Conservation (phyloP, 2,888 invertebrate genomes). For the Ryuthela nishihirai region DNA sequence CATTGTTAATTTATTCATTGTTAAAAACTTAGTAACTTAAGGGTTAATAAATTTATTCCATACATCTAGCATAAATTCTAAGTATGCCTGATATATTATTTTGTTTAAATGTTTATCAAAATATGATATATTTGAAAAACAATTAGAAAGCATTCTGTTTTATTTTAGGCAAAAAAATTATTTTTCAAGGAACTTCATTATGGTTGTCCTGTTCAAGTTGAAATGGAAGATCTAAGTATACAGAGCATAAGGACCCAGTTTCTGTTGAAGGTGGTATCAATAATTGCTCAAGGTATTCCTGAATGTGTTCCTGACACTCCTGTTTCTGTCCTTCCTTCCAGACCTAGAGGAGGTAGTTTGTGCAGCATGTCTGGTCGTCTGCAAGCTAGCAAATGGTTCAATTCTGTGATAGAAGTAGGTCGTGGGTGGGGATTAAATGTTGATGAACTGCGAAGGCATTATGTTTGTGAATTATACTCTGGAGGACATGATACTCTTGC, state of each 20-base stretch:
- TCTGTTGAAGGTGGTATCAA: constrained; percentile 20
- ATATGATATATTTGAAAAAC: too few relatives aligned
- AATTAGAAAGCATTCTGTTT: too few relatives aligned
- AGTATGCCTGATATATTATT: too few relatives aligned
- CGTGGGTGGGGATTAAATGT: constrained; percentile 71
- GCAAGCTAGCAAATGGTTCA: constrained; percentile 63
- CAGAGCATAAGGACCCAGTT: constrained; percentile 54
- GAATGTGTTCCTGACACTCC: constrained; percentile 21
- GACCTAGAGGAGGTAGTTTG: not conserved
- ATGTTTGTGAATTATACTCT: constrained; percentile 64
- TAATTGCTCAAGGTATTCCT: constrained; percentile 41
- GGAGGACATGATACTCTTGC: constrained; percentile 60
- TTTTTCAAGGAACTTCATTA: constrained; percentile 52
- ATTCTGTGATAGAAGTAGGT: constrained; percentile 65
- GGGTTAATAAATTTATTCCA: too few relatives aligned
- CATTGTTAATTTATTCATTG: too few relatives aligned
- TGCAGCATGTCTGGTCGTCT: constrained; percentile 39
- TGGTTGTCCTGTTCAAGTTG: constrained; percentile 60
- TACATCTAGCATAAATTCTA: too few relatives aligned
- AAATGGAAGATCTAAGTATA: constrained; percentile 49
- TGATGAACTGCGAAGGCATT: constrained; percentile 70
- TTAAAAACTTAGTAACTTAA: too few relatives aligned
- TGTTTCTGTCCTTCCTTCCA: not conserved
- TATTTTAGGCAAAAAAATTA: constrained; percentile 48
- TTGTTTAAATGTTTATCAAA: too few relatives aligned